Evolutionary conservation across 2,113 vertebrate genomes (phyloP).

Genomic region (Melanerpes formicivorus): DNA sequence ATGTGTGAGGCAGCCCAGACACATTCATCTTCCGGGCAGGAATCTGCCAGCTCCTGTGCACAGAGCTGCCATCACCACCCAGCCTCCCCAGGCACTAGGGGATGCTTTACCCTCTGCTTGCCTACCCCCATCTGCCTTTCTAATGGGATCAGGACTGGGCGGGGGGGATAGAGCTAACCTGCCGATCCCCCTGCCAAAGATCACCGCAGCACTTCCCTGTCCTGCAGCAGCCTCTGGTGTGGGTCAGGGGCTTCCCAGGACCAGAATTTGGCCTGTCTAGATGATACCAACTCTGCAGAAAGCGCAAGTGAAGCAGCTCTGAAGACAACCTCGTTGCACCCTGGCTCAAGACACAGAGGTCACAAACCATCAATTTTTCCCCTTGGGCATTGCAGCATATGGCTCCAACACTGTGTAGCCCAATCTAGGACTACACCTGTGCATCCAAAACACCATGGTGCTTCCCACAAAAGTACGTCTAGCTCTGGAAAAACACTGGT

Average conservation of each 20-base stretch:
- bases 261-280: background rate
- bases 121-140: background rate
- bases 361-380: background rate
- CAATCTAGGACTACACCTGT: background rate
- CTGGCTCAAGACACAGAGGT: accelerated
- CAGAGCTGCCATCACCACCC: background rate
- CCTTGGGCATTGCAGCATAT: accelerated
- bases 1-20: background rate
- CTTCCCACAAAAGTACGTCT: background rate
- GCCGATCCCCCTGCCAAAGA: too few species aligned
- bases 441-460: accelerated
- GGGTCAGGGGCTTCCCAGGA: background rate
- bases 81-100: background rate
- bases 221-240: accelerated
- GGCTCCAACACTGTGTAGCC: accelerated
- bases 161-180: background rate
- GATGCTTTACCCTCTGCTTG: background rate
- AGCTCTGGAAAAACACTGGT: accelerated
- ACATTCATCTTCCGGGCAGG: background rate
- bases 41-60: background rate
- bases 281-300: accelerated
- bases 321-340: background rate
- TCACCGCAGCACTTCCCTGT: too few species aligned
- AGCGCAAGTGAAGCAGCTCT: background rate
- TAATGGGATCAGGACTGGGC: accelerated